Conservation (phyloP, 1,140 invertebrate genomes). For the Chelonus insularis region DNA sequence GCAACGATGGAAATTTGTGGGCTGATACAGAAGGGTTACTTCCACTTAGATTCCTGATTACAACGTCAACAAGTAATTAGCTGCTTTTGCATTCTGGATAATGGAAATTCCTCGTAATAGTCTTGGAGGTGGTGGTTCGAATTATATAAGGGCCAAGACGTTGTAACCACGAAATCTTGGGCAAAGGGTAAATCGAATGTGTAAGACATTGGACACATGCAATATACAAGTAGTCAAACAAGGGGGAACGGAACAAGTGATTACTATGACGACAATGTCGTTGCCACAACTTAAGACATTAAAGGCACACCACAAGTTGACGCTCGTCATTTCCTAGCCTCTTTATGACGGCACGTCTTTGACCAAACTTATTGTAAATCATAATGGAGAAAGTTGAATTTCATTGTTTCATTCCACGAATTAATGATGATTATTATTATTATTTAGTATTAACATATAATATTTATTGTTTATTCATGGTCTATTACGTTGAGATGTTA, state of each 20-base stretch:
- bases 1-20: too few species aligned
- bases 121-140: background rate
- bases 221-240: background rate
- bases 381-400: slow-evolving; percentile 14
- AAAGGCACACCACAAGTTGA: background rate
- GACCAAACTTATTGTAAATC: background rate
- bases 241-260: background rate
- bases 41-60: too few species aligned
- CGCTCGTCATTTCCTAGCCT: background rate
- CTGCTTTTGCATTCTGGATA: slow-evolving; percentile 1
- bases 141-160: background rate
- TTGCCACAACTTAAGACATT: background rate
- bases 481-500: background rate
- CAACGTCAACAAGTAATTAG: slow-evolving; percentile 12
- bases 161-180: slow-evolving; percentile 11
- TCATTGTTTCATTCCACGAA: too few species aligned
- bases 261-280: background rate
- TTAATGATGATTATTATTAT: too few species aligned
- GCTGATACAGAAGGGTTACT: too few species aligned
- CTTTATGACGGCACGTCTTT: background rate
- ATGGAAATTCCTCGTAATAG: background rate
- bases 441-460: too few species aligned
- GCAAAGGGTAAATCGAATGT: slow-evolving; percentile 6
- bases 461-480: too few species aligned
- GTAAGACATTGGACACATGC: slow-evolving; percentile 3